phyloP scores from a whole-genome alignment of 1,140 invertebrate species.

The Thaumetopoea pityocampa region DNA sequence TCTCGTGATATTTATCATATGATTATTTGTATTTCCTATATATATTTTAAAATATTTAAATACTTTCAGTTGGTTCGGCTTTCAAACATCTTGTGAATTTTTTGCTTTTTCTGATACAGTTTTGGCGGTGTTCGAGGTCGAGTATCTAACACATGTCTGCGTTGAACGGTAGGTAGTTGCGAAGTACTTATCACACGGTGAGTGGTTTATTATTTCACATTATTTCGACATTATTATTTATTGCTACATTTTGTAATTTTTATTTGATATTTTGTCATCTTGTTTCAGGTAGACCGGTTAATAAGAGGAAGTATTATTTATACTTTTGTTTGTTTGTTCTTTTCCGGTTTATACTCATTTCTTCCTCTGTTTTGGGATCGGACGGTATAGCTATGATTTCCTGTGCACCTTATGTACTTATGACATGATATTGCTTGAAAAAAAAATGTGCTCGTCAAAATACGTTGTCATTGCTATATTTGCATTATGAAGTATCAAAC shows the following conservation, averaged over 20 bases:
- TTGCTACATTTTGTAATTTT: constrained; percentile 1
- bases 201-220: constrained; percentile 9
- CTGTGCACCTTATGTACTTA: constrained; percentile 42
- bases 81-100: constrained; percentile 34
- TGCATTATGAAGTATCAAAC: constrained; percentile 45
- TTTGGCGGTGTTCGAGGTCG: constrained; percentile 54
- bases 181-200: constrained; percentile 53
- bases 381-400: constrained; percentile 42
- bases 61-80: constrained; percentile 29
- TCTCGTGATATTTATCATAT: no score
- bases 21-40: not conserved
- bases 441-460: constrained; percentile 36
- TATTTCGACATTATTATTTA: constrained; percentile 1
- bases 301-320: constrained; percentile 37
- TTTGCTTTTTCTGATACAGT: constrained; percentile 57
- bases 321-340: constrained; percentile 36
- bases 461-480: constrained; percentile 38
- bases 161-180: constrained; percentile 61
- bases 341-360: constrained; percentile 37
- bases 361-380: constrained; percentile 43
- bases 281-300: constrained; percentile 46
- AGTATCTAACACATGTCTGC: constrained; percentile 55
- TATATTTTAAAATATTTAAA: not conserved
- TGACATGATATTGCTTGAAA: constrained; percentile 41
- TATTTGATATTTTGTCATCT: constrained; percentile 5